A percentile compares a stretch with the other conserved stretches of the same genome.
phyloP scores from a whole-genome alignment of 1,140 invertebrate species.

The Scaptomyza montana region DNA sequence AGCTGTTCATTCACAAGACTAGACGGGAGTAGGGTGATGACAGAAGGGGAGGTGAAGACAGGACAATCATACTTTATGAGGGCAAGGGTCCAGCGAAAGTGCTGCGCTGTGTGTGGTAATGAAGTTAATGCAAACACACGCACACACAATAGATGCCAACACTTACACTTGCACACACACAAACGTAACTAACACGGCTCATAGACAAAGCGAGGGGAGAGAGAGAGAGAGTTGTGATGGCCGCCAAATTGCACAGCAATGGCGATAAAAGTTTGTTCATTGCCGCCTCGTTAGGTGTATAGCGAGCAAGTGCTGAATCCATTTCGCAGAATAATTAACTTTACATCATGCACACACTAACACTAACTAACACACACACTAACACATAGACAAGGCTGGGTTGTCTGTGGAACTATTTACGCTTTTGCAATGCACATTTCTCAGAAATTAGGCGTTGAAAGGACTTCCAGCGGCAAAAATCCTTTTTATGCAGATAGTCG shows the following conservation, averaged over 20 bases:
- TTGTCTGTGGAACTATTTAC: slow-evolving; percentile 54
- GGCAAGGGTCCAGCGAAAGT: slow-evolving; percentile 51
- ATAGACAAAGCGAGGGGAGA: slow-evolving; percentile 6
- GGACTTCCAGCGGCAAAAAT: slow-evolving; percentile 24
- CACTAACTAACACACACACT: too few species aligned
- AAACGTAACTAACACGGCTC: neutral
- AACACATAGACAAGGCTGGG: slow-evolving; percentile 1
- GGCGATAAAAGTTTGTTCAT: slow-evolving; percentile 52
- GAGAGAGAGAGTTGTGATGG: slow-evolving; percentile 18
- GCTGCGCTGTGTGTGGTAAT: slow-evolving; percentile 60
- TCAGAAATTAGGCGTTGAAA: slow-evolving; percentile 67
- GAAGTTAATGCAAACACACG: slow-evolving; percentile 64
- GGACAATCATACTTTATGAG: slow-evolving; percentile 69
- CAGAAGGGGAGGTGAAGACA: neutral
- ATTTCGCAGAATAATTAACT: slow-evolving; percentile 59
- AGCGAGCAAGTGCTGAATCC: slow-evolving; percentile 50
- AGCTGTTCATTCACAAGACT: slow-evolving; percentile 53
- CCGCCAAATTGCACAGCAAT: slow-evolving; percentile 44
- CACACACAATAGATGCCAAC: neutral
- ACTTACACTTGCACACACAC: neutral
- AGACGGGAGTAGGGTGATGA: slow-evolving; percentile 13
- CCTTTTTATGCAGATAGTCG: slow-evolving; percentile 14
- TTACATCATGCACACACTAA: slow-evolving; percentile 37
- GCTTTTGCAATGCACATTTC: slow-evolving; percentile 24
- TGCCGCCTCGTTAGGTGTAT: slow-evolving; percentile 47